Percentiles rank a stretch among this genome's conserved stretches.
Conservation (phyloP, 2,113 vertebrate species). For the Chiloscyllium plagiosum region DNA sequence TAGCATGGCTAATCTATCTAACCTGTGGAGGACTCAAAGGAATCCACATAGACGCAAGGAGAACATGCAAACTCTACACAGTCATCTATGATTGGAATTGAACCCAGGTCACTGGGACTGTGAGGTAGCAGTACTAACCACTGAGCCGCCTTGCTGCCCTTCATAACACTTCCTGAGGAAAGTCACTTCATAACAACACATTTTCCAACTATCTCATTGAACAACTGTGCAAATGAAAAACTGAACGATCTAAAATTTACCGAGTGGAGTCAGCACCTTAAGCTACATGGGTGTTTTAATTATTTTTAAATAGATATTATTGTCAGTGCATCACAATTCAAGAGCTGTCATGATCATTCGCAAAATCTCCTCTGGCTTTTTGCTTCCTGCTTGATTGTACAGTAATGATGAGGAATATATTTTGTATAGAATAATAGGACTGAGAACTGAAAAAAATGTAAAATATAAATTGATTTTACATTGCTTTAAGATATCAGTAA, state of each 20-base stretch:
- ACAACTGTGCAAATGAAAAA: neutral
- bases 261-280: neutral
- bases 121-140: too few relatives aligned
- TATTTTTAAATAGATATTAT: neutral
- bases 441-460: neutral
- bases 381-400: neutral
- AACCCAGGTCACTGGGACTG: too few relatives aligned
- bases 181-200: neutral
- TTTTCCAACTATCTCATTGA: neutral
- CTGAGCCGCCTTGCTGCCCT: too few relatives aligned
- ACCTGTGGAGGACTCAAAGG: neutral
- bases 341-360: neutral
- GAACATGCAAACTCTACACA: too few relatives aligned
- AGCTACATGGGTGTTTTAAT: neutral
- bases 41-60: too few relatives aligned
- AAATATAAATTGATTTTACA: neutral
- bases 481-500: neutral
- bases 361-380: neutral
- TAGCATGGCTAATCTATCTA: too few relatives aligned
- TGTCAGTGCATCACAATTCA: neutral
- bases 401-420: neutral
- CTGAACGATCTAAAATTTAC: neutral
- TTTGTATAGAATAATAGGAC: neutral
- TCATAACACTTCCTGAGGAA: neutral
- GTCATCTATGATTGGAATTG: too few relatives aligned